Conservation (phyloP, 2,888 invertebrate species). For the Apamea anceps region DNA sequence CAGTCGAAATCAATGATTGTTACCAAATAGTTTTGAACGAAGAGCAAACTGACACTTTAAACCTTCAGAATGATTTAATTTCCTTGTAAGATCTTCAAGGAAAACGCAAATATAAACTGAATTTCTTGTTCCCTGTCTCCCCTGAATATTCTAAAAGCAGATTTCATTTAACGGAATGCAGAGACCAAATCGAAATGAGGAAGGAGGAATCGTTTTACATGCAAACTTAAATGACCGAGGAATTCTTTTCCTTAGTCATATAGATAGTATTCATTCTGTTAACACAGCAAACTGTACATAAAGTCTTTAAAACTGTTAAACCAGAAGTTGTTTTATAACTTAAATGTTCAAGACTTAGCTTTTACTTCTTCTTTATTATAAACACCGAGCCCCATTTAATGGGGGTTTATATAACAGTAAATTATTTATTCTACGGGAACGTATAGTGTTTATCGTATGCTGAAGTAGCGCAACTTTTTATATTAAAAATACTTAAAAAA, state of each 20-base stretch:
- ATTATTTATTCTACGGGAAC: slow-evolving; percentile 1
- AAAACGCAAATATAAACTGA: slow-evolving; percentile 78
- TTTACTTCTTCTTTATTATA: slow-evolving; percentile 25
- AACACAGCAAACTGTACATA: slow-evolving; percentile 21
- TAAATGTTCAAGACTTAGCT: slow-evolving; percentile 13
- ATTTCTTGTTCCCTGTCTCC: slow-evolving; percentile 76
- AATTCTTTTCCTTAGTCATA: slow-evolving; percentile 29
- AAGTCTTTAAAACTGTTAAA: slow-evolving; percentile 20
- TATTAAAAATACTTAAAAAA: slow-evolving; percentile 36
- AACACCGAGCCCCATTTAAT: background rate
- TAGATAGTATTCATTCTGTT: slow-evolving; percentile 16
- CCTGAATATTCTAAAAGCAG: slow-evolving; percentile 75
- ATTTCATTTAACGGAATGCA: slow-evolving; percentile 66
- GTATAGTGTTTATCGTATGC: slow-evolving; percentile 5
- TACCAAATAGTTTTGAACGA: slow-evolving; percentile 68
- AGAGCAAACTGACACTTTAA: slow-evolving; percentile 64
- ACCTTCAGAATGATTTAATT: slow-evolving; percentile 77
- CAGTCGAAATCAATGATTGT: slow-evolving; percentile 39
- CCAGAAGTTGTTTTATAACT: slow-evolving; percentile 13
- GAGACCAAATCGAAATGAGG: slow-evolving; percentile 63
- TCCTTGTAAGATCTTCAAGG: slow-evolving; percentile 72
- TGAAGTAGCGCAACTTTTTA: slow-evolving; percentile 29
- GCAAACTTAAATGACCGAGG: slow-evolving; percentile 38
- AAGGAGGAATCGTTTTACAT: slow-evolving; percentile 50
- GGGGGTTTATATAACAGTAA: background rate